Base-by-base conservation (phyloP, 1,140 invertebrate genomes). In the Camponotus pennsylvanicus region DNA sequence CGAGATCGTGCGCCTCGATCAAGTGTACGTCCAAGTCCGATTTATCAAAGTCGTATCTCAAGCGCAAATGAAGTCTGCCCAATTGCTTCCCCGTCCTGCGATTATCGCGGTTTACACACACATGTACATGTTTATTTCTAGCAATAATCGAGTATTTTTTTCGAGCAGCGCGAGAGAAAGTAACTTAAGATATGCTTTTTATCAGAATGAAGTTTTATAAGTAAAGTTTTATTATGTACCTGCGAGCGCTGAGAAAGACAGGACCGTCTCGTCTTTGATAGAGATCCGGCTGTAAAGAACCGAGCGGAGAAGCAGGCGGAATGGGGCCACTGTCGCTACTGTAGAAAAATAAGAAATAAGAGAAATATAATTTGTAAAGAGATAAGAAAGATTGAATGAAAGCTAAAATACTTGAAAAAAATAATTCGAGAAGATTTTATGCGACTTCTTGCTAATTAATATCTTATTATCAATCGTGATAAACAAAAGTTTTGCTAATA, bases 31-130 rank as follows among this genome's bases (percentile, higher is more conserved):
- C 97, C 63, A 99, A 95, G 94, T 99, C 98, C 32, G 98, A 98
- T 90, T 97, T 96, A 93, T 98, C 97, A 92, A 98, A 98, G 94
- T 99, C 98, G 91, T 98, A 99, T 89, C 97, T 98, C 7, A 98
- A 95, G n/a, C 97, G 95, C 87, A 98, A 96, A 93, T 98, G 98
- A 82, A 99, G 96, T 61, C 97, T 95, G 37, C 98, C 98, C 9
- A 98, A 95, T 69, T 96, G 96, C 27, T 96, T 96, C 2, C 96
- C 96, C 8, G 92, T 91, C 82, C 92, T 93, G 77, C 93, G 91
- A 86, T 93, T 92, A 73, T 49, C 7, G n/a, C 7, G 55, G 57
- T n/a, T 52, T 21, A 57, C 21, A 13, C 3, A 7, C 9, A 9
- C n/a, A 15, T 69, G 21, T 70, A 42, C 4, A 52, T 15, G 49